Conservation (phyloP, 1,140 invertebrate genomes). For the Tetraneura akinire region DNA sequence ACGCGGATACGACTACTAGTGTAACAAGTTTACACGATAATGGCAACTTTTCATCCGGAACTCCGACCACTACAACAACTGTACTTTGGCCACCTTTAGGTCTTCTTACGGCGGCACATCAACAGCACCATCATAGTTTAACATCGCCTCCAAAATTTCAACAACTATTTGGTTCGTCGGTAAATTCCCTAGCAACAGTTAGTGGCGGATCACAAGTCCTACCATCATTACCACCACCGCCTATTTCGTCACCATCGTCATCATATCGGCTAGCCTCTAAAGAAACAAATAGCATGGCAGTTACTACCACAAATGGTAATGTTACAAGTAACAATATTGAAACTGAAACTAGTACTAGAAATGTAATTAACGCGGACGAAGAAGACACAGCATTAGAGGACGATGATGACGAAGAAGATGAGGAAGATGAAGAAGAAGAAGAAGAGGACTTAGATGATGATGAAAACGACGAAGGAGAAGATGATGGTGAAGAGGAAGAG, state of each 20-base stretch:
- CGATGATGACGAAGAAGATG: slow-evolving; percentile 32
- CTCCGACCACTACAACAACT: slow-evolving; percentile 18
- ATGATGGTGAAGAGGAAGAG: slow-evolving; percentile 5
- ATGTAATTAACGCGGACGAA: slow-evolving; percentile 6
- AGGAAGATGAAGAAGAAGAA: slow-evolving; percentile 17
- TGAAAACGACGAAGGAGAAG: background rate
- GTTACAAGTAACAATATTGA: slow-evolving; percentile 18
- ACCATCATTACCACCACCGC: slow-evolving; percentile 6
- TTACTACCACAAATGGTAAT: slow-evolving; percentile 6
- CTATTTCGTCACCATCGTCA: slow-evolving; percentile 16
- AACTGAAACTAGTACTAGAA: background rate
- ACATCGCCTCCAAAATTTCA: slow-evolving; percentile 31
- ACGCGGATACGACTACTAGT: slow-evolving; percentile 23
- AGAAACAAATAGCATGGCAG: background rate
- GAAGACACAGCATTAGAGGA: slow-evolving; percentile 10
- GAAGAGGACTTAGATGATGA: slow-evolving; percentile 15
- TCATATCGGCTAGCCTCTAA: background rate
- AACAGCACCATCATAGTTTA: slow-evolving; percentile 27
- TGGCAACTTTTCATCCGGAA: slow-evolving; percentile 4
- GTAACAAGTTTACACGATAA: background rate
- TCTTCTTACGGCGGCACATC: background rate
- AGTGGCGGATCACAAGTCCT: background rate
- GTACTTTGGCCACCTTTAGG: slow-evolving; percentile 29
- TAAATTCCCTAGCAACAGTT: slow-evolving; percentile 12
- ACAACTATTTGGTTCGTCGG: slow-evolving; percentile 25